phyloP scores from a whole-genome alignment of 2,797 vertebrate genomes.

The Pristis pectinata region DNA sequence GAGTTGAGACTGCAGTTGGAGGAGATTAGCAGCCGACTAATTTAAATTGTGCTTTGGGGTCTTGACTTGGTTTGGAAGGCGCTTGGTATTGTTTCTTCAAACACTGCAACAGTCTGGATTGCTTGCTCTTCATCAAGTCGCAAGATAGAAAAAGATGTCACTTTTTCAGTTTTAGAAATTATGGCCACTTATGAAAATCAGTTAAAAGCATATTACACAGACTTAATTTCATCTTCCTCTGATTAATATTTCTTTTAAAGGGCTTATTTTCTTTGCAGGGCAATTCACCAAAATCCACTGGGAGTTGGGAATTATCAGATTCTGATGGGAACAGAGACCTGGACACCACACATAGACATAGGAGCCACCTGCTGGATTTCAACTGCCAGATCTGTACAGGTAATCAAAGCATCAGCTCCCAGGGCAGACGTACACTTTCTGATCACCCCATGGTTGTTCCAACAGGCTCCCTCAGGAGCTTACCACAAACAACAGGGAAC shows the following conservation, averaged over 20 bases:
- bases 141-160: not conserved
- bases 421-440: not conserved
- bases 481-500: not conserved
- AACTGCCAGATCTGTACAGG: slow-evolving; percentile 44
- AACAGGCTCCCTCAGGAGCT: not conserved
- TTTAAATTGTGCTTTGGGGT: not conserved
- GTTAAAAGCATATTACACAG: not conserved
- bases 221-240: not conserved
- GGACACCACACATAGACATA: slow-evolving; percentile 39
- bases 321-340: not conserved
- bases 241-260: too few relatives aligned
- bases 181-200: not conserved
- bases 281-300: not conserved
- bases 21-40: not conserved
- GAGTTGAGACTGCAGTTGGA: not conserved
- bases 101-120: not conserved
- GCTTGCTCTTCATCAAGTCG: not conserved
- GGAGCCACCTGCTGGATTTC: slow-evolving; percentile 42
- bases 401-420: slow-evolving; percentile 33
- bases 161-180: not conserved
- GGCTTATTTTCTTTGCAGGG: not conserved
- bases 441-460: not conserved
- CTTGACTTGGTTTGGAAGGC: not conserved
- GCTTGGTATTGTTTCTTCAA: not conserved
- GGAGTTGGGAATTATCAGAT: not conserved